These are phyloP conservation scores for Epinephelus cyanopodus DNA, from an alignment of 2,113 vertebrate genomes.

Conservation along the genomic window DNA sequence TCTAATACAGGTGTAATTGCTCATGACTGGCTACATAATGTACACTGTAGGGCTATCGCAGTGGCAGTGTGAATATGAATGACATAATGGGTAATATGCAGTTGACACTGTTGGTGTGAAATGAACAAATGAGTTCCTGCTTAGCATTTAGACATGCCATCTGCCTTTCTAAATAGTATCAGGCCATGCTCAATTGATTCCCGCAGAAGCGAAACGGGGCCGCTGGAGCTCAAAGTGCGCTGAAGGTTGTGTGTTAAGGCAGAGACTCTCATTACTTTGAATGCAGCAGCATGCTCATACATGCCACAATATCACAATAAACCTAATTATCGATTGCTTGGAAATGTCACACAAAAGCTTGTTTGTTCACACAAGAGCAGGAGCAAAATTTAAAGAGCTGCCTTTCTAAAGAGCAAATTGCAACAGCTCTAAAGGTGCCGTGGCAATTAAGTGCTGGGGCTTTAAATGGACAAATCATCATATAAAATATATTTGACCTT, in stretches of 20 bases:
- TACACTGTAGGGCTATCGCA: neutral
- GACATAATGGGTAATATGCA: slow-evolving; percentile 54
- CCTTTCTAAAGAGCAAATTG: slow-evolving; percentile 36
- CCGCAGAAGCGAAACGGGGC: slow-evolving; percentile 40
- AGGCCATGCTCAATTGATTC: slow-evolving; percentile 69
- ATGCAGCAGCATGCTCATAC: slow-evolving; percentile 24
- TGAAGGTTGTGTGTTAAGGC: slow-evolving; percentile 56
- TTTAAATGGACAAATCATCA: slow-evolving; percentile 63
- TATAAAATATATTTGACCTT: slow-evolving; percentile 63
- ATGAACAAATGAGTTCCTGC: slow-evolving; percentile 70
- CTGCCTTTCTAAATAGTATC: slow-evolving; percentile 67
- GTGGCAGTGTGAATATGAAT: slow-evolving; percentile 36
- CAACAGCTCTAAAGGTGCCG: slow-evolving; percentile 35
- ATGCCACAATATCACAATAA: slow-evolving; percentile 53
- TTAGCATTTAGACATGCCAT: slow-evolving; percentile 71
- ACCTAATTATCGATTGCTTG: slow-evolving; percentile 63
- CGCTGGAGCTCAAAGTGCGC: slow-evolving; percentile 27
- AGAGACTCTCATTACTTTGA: slow-evolving; percentile 40
- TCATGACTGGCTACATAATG: slow-evolving; percentile 14
- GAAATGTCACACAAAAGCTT: slow-evolving; percentile 69
- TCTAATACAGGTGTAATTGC: slow-evolving; percentile 14
- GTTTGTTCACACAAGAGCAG: slow-evolving; percentile 49
- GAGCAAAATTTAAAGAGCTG: slow-evolving; percentile 28
- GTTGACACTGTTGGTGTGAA: slow-evolving; percentile 66
- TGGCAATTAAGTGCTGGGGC: slow-evolving; percentile 47